phyloP scores from a whole-genome alignment of 2,888 invertebrate species.

The Osmoderma eremita region DNA sequence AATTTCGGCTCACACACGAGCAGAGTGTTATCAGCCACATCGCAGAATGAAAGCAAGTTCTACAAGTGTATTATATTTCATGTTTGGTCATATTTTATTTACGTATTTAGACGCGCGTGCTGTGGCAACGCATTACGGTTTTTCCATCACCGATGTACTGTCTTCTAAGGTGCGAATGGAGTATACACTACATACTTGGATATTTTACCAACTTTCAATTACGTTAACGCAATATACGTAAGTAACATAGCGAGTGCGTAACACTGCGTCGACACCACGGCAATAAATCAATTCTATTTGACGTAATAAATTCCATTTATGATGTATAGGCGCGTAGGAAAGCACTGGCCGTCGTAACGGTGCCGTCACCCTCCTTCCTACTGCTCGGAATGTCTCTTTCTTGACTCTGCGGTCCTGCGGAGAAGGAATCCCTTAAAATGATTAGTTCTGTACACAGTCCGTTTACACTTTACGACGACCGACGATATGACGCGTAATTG shows the following conservation, averaged over 20 bases:
- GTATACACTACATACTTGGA: too few relatives aligned
- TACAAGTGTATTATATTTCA: too few relatives aligned
- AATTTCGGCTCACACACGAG: constrained; percentile 11
- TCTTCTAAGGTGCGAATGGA: too few relatives aligned
- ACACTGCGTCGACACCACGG: constrained; percentile 1
- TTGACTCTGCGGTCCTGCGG: constrained; percentile 31
- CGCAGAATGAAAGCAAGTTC: background rate
- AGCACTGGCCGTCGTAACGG: background rate
- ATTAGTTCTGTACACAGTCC: constrained; percentile 46
- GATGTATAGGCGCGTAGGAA: constrained; percentile 40
- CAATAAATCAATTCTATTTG: constrained; percentile 47
- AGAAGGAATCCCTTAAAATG: constrained; percentile 45
- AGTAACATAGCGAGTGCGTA: background rate
- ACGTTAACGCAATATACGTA: background rate
- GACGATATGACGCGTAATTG: constrained; percentile 36
- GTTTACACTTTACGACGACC: constrained; percentile 40
- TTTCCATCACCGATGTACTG: too few relatives aligned
- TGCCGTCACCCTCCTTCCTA: constrained; percentile 10
- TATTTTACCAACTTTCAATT: constrained; percentile 4
- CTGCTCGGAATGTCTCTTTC: constrained; percentile 1
- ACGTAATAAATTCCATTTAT: constrained; percentile 50
- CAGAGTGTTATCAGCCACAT: constrained; percentile 24
- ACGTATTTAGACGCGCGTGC: too few relatives aligned
- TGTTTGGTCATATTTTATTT: too few relatives aligned
- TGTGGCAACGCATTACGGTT: constrained; percentile 1